Evolutionary conservation across 2,797 vertebrate genomes (phyloP), one percentile per base, ranked within the genome.

Genomic region (Enteromius anoplus): DNA sequence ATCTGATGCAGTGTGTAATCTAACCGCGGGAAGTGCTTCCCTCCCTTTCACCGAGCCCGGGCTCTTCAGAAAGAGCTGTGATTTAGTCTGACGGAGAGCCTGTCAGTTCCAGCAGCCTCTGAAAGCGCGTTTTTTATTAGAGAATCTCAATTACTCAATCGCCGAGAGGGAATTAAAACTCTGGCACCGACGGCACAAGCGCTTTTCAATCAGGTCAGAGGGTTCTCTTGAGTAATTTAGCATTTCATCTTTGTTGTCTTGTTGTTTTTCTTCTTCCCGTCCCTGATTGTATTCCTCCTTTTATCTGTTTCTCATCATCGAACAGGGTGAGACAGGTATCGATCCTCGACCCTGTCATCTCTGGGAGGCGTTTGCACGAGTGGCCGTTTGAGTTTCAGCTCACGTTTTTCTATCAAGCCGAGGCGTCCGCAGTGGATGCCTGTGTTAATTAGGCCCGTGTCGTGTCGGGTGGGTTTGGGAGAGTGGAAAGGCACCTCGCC

Each of bases 401-500:
- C 77, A 72, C 53, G n/a, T 86, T 84, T 86, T 66, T 66, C 66
- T 83, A 81, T 85, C 80, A 72, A 32, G 75, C 65, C 21, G 72
- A 84, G 82, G 40, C 34, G 75, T 78, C 86, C 65, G 32, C 80
- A 32, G 80, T 75, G 71, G 85, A 84, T 83, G 85, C 84, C 83
- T 60, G 86, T 86, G 87, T 91, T 90, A 89, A 89, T 89, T 89
- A 87, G 85, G 83, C 88, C 71, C 71, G 60, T 84, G 86, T 87
- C 32, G 80, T 80, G 83, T 78, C 34, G 60, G 73, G 53, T 73
- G 75, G 79, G 70, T 53, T 68, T 55, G 55, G 76, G 75, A 75
- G 82, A 29, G 69, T 80, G 80, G 83, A 78, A 76, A 81, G 78
- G 69, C 81, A 65, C 80, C 82, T 85, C 45, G 32, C 29, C 83